Conservation (phyloP, 2,797 vertebrate species). For the Pipistrellus nathusii region DNA sequence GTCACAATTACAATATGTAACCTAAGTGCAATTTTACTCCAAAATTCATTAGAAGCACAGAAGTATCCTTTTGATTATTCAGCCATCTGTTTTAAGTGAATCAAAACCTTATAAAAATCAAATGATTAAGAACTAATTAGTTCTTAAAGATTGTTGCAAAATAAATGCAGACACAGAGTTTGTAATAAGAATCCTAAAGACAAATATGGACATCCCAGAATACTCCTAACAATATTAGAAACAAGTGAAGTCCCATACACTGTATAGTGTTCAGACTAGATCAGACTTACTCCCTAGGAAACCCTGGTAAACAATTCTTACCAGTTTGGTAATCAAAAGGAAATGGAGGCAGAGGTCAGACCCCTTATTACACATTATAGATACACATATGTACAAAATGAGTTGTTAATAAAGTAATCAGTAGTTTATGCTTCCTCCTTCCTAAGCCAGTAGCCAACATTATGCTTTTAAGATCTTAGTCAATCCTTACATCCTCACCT, state of each 20-base stretch:
- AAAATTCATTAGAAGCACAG: not conserved
- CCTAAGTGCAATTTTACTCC: not conserved
- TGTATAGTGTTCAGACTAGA: not conserved
- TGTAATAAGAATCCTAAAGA: not conserved
- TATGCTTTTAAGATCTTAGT: not conserved
- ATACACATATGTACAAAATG: not conserved
- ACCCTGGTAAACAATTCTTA: not conserved
- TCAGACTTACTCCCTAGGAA: not conserved
- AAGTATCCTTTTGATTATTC: not conserved
- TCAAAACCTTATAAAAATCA: not conserved
- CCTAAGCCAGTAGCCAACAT: not conserved
- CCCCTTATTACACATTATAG: not conserved
- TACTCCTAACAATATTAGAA: not conserved
- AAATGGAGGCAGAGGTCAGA: not conserved
- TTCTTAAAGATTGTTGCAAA: conserved; percentile 3
- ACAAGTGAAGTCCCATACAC: not conserved
- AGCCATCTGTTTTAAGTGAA: not conserved
- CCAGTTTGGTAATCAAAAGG: not conserved
- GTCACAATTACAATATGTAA: not conserved
- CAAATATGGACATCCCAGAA: not conserved
- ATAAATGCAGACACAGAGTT: conserved; percentile 19
- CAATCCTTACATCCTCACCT: not conserved
- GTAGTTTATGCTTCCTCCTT: not conserved
- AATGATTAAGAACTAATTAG: not conserved
- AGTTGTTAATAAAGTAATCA: not conserved